Base-by-base conservation (phyloP, 2,888 invertebrate genomes). In the Lepetodrilus schrolli region DNA sequence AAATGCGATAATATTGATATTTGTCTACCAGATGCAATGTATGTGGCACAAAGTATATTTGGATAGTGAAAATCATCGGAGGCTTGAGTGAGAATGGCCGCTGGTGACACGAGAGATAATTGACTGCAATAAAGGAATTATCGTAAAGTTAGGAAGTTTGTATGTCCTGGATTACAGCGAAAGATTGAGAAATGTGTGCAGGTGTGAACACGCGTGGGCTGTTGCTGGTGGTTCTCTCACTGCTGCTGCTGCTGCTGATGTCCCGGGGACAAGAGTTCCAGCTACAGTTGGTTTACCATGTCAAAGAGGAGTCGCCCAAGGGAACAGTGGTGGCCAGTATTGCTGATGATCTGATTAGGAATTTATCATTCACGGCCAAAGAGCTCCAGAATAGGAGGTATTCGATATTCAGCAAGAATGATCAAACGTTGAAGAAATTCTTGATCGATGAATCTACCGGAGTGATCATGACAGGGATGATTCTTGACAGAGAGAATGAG, bases 271-370 rank as follows among this genome's bases (percentile, higher is more conserved):
- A 58, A 34, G 58, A 58, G 30, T 30, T 30, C n/a, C 17, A 30
- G 13, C 30, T 30, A 10, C 17, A 30, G 13, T 17, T 58, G 10
- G 34, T 30, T 17, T 58, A 58, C 17, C 58, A 58, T 13, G 26
- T 58, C 5, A 26, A 30, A 4, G 58, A 58, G 58, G 58, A 58
- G 30, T 17, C 26, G 17, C 58, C 26, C 26, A n/a, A 30, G n/a
- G 58, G 58, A 58, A 58, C 58, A n/a, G 23, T 58, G 23, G 30
- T 58, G 17, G 58, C 58, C 10, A 58, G 34, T 58, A 58, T 58
- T n/a, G 58, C 30, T 7, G 30, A 58, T 58, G 58, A 58, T 58
- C 30, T 58, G 30, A 58, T 30, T 58, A 23, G 26, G 10, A 58
- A 58, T 34, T 58, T 58, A n/a, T 58, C 58, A 3, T 58, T 58